Percentiles rank a stretch among this genome's conserved stretches.
Conservation (phyloP, 23 tunicate genomes). For the Botrylloides violaceus region DNA sequence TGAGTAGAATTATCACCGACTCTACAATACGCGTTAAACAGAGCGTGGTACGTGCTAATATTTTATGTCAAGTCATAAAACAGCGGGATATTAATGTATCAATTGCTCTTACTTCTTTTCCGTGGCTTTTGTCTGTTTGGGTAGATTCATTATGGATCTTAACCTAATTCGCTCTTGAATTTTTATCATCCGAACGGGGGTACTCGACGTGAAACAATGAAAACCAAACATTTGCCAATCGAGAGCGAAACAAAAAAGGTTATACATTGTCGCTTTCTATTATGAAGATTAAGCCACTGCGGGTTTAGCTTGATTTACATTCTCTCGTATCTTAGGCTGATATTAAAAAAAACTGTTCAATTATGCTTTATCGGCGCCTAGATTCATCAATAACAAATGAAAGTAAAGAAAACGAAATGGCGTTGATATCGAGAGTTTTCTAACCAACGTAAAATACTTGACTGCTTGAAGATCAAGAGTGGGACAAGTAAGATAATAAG, state of each 20-base stretch:
- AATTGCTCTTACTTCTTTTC: not conserved
- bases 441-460: not conserved
- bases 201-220: not conserved
- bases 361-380: not conserved
- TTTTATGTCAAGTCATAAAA: not conserved
- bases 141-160: not conserved
- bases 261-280: not conserved
- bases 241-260: not conserved
- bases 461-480: not conserved
- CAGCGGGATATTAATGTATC: conserved; percentile 3
- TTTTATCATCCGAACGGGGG: not conserved
- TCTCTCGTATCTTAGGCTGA: not conserved
- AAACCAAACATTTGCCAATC: no score
- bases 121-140: not conserved
- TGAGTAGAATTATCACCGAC: not conserved
- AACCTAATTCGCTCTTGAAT: not conserved
- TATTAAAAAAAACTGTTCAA: no score
- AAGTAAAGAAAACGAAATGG: not conserved
- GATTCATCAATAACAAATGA: not conserved
- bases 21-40: not conserved
- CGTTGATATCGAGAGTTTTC: not conserved
- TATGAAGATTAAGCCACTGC: not conserved
- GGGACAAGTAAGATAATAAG: not conserved
- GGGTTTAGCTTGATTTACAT: not conserved
- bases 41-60: not conserved